These are phyloP conservation scores for Rhynchomys soricoides DNA, from an alignment of 2,113 vertebrate genomes.

Conservation along the genomic window DNA sequence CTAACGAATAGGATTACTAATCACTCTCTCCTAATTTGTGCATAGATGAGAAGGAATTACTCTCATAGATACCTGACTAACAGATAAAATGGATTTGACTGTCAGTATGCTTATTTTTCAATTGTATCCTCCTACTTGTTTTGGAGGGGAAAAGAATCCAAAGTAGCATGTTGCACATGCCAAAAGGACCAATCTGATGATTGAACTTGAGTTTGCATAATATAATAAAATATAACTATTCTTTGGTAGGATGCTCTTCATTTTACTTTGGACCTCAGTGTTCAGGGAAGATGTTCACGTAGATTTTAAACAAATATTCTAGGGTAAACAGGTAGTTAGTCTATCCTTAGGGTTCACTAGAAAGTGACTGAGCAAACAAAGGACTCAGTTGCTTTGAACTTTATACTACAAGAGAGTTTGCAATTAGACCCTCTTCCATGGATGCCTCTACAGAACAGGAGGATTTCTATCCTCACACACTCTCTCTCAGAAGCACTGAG, in stretches of 20 bases:
- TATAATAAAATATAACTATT: background rate
- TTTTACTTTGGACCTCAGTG: background rate
- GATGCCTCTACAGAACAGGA: background rate
- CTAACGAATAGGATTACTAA: background rate
- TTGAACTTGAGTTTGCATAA: background rate
- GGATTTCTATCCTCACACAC: background rate
- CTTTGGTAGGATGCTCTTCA: background rate
- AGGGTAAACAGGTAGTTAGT: background rate
- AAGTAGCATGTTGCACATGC: background rate
- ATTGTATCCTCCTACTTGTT: conserved; percentile 22
- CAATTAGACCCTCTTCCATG: background rate
- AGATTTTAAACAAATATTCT: background rate
- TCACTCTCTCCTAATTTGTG: background rate
- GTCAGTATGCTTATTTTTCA: background rate
- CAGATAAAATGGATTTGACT: conserved; percentile 24
- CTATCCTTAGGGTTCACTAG: background rate
- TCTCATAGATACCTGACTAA: background rate
- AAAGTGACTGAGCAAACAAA: background rate
- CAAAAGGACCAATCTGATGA: background rate
- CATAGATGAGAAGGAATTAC: conserved; percentile 25
- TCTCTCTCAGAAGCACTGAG: background rate
- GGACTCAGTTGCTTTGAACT: background rate
- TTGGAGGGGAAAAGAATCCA: background rate
- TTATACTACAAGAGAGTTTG: background rate
- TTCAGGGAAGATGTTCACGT: background rate